Percentiles rank a stretch among this genome's conserved stretches.
These are phyloP conservation scores for Emydura subglobosa DNA, from an alignment of 2,113 vertebrate genomes.

Conservation along the genomic window DNA sequence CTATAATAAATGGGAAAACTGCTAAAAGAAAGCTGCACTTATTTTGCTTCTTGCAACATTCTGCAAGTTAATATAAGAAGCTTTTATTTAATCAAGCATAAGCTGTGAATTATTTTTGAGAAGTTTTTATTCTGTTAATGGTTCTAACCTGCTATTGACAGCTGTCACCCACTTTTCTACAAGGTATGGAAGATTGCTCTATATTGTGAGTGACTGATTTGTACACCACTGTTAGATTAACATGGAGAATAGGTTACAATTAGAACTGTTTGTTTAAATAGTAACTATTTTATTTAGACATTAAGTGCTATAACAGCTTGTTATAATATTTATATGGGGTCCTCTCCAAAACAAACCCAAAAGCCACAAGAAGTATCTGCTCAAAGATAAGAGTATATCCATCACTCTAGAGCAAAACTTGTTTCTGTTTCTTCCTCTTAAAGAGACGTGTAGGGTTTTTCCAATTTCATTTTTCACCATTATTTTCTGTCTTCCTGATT, in stretches of 20 bases:
- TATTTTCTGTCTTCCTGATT: background rate
- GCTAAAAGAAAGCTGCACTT: background rate
- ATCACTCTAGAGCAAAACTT: background rate
- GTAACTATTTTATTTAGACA: background rate
- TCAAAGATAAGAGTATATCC: background rate
- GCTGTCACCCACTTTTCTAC: background rate
- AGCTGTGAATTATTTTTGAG: background rate
- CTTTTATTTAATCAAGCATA: background rate
- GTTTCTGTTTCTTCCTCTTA: background rate
- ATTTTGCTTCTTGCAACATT: background rate
- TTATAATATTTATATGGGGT: background rate
- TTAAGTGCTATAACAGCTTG: background rate
- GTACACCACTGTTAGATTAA: background rate
- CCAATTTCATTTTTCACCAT: background rate
- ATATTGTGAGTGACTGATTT: background rate
- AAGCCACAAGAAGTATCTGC: background rate
- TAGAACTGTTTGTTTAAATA: background rate
- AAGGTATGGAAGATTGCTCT: background rate
- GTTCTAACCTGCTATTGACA: constrained; percentile 17
- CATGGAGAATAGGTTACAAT: background rate
- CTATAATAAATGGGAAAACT: background rate
- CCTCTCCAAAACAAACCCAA: background rate
- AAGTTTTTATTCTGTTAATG: background rate
- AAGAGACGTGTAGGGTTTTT: background rate
- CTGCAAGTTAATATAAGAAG: background rate